These are phyloP conservation scores for Erythrocebus patas DNA, from an alignment of 2,113 vertebrate genomes.

Conservation along the genomic window DNA sequence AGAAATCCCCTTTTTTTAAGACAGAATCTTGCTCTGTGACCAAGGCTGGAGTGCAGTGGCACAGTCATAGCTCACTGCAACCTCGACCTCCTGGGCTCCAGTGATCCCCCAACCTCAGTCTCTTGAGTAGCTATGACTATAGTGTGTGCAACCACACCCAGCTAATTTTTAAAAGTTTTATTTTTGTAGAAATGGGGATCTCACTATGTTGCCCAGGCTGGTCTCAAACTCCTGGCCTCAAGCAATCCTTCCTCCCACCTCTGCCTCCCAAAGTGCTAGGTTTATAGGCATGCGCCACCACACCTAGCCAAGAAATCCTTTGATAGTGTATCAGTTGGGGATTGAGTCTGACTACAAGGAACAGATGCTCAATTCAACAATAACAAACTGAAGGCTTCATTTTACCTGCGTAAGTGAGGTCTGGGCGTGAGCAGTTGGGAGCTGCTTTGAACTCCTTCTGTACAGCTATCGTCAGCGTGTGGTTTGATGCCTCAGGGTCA, in stretches of 20 bases:
- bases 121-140: neutral
- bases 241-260: neutral
- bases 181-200: neutral
- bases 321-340: neutral
- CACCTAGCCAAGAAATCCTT: neutral
- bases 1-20: neutral
- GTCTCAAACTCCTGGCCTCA: neutral
- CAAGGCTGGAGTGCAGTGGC: neutral
- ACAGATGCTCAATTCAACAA: neutral
- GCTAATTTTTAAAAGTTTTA: neutral
- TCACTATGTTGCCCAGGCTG: neutral
- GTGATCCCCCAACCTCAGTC: neutral
- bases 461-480: neutral
- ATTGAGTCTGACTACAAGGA: neutral
- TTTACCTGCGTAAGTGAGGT: neutral
- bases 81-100: neutral
- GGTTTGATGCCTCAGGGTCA: neutral
- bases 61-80: neutral
- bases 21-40: neutral
- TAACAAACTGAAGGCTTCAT: neutral
- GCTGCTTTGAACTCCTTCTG: neutral
- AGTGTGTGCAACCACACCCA: neutral
- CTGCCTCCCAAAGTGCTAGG: neutral
- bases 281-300: neutral
- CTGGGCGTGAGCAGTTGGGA: neutral